Percentiles rank a stretch among this genome's conserved stretches.
Conservation (phyloP, 1,140 invertebrate genomes). For the Panonychus citri region DNA sequence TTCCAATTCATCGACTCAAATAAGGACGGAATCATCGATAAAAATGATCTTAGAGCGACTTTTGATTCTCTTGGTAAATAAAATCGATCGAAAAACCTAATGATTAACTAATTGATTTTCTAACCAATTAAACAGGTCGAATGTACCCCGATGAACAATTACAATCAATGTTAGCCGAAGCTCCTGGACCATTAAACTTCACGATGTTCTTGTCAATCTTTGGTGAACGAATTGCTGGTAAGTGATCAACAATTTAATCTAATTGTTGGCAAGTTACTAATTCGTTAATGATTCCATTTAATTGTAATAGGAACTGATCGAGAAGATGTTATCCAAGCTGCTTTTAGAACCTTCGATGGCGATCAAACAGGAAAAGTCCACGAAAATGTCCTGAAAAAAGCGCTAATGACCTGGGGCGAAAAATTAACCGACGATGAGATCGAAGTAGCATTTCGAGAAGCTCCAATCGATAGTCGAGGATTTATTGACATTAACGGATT, state of each 20-base stretch:
- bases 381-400: slow-evolving; percentile 36
- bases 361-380: slow-evolving; percentile 32
- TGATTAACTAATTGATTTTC: background rate
- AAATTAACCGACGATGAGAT: slow-evolving; percentile 73
- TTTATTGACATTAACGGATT: slow-evolving; percentile 13
- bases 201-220: slow-evolving; percentile 76
- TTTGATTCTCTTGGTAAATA: slow-evolving; percentile 38
- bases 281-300: slow-evolving; percentile 4
- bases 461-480: slow-evolving; percentile 15
- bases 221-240: slow-evolving; percentile 55
- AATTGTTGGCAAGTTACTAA: background rate
- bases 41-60: slow-evolving; percentile 77
- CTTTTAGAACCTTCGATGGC: slow-evolving; percentile 35
- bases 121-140: slow-evolving; percentile 27
- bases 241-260: background rate
- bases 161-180: slow-evolving; percentile 68
- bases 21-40: slow-evolving; percentile 90
- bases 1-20: slow-evolving; percentile 96
- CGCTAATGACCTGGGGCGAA: slow-evolving; percentile 84
- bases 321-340: slow-evolving; percentile 34
- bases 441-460: slow-evolving; percentile 14
- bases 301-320: slow-evolving; percentile 28
- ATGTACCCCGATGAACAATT: slow-evolving; percentile 67
- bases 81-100: background rate
- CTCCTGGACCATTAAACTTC: slow-evolving; percentile 77